Evolutionary conservation across 2,113 vertebrate species (phyloP).

Genomic region (Rattus rattus): DNA sequence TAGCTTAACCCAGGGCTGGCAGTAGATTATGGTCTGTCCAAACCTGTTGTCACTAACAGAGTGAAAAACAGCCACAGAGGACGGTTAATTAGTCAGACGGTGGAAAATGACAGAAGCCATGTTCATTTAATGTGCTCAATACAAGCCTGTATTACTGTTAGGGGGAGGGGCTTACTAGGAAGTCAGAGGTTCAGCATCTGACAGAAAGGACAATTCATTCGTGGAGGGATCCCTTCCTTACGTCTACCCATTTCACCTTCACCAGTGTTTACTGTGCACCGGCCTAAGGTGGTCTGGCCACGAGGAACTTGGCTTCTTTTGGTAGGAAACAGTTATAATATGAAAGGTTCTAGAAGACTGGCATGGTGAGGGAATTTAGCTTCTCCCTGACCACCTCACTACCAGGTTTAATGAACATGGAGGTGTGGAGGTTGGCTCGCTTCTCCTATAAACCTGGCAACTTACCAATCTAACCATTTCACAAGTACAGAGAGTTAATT

Average conservation of each 20-base stretch:
- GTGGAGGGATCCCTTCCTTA: not conserved
- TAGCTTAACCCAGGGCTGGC: slow-evolving; percentile 11
- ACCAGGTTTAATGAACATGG: not conserved
- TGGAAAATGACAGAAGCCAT: slow-evolving; percentile 45
- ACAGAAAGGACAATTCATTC: not conserved
- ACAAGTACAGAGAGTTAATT: not conserved
- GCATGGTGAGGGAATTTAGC: not conserved
- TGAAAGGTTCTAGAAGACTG: not conserved
- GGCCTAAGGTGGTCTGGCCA: not conserved
- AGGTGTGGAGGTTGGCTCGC: not conserved
- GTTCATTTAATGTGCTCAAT: not conserved
- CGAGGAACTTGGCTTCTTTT: not conserved
- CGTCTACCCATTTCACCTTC: not conserved
- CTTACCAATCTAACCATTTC: not conserved
- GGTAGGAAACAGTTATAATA: not conserved
- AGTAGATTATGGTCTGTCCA: not conserved
- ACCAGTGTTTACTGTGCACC: not conserved
- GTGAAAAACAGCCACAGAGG: not conserved
- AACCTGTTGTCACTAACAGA: not conserved
- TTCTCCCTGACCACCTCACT: not conserved
- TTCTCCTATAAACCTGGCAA: not conserved
- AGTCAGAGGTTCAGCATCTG: not conserved
- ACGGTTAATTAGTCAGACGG: slow-evolving; percentile 19
- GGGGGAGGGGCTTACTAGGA: not conserved
- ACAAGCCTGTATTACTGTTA: not conserved